Evolutionary conservation across 2,113 vertebrate genomes (phyloP).

Genomic region (Crotalus helleri): DNA sequence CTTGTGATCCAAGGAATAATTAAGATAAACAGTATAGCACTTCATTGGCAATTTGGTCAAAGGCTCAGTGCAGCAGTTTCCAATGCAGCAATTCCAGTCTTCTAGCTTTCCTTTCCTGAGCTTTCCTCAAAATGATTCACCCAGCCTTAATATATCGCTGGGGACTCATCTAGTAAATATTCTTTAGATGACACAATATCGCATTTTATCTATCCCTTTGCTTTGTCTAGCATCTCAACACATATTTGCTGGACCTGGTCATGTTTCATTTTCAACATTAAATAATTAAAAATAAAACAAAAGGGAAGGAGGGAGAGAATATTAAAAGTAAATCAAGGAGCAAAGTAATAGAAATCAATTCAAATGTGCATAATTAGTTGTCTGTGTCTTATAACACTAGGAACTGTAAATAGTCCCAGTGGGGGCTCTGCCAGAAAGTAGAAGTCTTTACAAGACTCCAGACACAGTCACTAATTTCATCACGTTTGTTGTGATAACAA

Average conservation of each 20-base stretch:
- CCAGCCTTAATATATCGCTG: neutral
- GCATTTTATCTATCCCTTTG: neutral
- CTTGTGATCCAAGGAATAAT: neutral
- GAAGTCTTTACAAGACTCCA: constrained; percentile 75
- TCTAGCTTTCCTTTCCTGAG: neutral
- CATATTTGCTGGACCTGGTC: neutral
- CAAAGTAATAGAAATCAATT: constrained; percentile 48
- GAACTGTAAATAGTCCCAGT: constrained; percentile 70
- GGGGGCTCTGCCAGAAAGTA: constrained; percentile 68
- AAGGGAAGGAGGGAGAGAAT: constrained; percentile 39
- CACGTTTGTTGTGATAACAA: constrained; percentile 64
- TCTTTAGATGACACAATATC: neutral
- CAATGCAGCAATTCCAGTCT: neutral
- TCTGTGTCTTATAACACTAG: constrained; percentile 67
- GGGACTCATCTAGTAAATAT: neutral
- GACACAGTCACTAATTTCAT: constrained; percentile 63
- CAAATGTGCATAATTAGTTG: constrained; percentile 74
- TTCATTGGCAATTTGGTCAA: neutral
- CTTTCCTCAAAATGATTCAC: neutral
- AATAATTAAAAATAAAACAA: neutral
- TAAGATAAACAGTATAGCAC: neutral
- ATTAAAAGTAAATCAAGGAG: constrained; percentile 70
- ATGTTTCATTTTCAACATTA: neutral
- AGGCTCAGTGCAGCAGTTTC: neutral
- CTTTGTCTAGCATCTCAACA: neutral